Evolutionary conservation across 2,113 vertebrate species (phyloP).

Genomic region (Charina bottae): DNA sequence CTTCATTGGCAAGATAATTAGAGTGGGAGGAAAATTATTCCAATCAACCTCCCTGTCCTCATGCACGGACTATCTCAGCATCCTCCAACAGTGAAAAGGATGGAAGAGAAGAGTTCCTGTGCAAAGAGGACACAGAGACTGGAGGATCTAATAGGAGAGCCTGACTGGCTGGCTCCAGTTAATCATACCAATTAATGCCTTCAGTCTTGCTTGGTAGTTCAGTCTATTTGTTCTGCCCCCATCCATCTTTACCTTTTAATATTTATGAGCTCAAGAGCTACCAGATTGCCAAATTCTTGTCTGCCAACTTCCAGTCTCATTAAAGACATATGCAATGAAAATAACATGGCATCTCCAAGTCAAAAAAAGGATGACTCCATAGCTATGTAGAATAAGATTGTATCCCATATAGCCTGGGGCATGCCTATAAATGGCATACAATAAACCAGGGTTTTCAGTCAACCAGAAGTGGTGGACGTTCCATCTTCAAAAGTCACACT

Average conservation of each 20-base stretch:
- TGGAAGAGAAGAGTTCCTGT: neutral
- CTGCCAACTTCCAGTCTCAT: neutral
- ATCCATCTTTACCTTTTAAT: neutral
- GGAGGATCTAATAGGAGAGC: neutral
- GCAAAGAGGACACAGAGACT: neutral
- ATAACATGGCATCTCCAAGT: neutral
- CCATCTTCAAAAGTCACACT: neutral
- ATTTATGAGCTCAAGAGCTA: neutral
- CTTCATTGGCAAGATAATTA: neutral
- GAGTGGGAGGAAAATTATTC: neutral
- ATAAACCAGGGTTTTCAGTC: neutral
- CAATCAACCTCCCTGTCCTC: neutral
- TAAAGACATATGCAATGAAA: neutral
- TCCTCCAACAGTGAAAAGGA: neutral
- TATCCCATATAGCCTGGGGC: neutral
- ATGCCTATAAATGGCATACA: neutral
- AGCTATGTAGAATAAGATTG: neutral
- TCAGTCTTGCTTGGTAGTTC: neutral
- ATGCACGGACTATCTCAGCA: neutral
- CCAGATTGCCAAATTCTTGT: neutral
- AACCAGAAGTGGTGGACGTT: neutral
- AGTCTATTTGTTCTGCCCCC: neutral
- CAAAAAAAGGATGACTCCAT: neutral
- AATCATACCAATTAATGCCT: constrained; percentile 25
- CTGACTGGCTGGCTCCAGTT: constrained; percentile 36